Evolutionary conservation across 2,113 vertebrate species (phyloP).

Genomic region (Myanophis thanlyinensis): DNA sequence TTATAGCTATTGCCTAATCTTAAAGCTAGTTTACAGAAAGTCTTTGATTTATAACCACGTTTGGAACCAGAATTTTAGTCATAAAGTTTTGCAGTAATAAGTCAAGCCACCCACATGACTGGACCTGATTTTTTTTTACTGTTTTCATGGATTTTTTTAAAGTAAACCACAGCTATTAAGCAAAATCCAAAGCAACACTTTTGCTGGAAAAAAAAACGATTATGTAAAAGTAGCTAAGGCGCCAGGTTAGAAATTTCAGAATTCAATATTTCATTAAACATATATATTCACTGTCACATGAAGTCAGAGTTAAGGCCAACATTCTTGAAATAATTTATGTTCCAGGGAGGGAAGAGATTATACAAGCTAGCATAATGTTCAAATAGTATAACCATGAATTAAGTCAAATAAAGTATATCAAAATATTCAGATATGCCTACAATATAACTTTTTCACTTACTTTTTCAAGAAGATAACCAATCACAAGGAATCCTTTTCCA

Average conservation of each 20-base stretch:
- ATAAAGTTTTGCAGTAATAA: background rate
- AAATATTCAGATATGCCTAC: background rate
- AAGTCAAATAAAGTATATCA: background rate
- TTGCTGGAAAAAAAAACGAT: background rate
- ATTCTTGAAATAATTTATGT: background rate
- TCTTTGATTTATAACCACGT: background rate
- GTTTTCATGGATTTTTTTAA: background rate
- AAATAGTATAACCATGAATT: background rate
- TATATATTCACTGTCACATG: background rate
- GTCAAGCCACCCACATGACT: background rate
- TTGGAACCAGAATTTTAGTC: background rate
- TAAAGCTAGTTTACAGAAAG: background rate
- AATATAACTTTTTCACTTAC: conserved; percentile 61
- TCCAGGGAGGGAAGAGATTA: background rate
- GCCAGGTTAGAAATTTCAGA: background rate
- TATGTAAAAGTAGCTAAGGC: background rate
- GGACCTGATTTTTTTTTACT: background rate
- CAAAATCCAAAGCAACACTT: background rate
- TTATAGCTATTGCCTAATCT: background rate
- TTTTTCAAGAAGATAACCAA: conserved; percentile 97
- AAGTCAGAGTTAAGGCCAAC: background rate
- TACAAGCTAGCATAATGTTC: background rate
- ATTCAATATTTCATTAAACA: background rate
- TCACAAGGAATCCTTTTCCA: conserved; percentile 95
- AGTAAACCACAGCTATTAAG: background rate